Conservation (phyloP, 1,140 invertebrate genomes). For the Lamellibrachia luymesi region DNA sequence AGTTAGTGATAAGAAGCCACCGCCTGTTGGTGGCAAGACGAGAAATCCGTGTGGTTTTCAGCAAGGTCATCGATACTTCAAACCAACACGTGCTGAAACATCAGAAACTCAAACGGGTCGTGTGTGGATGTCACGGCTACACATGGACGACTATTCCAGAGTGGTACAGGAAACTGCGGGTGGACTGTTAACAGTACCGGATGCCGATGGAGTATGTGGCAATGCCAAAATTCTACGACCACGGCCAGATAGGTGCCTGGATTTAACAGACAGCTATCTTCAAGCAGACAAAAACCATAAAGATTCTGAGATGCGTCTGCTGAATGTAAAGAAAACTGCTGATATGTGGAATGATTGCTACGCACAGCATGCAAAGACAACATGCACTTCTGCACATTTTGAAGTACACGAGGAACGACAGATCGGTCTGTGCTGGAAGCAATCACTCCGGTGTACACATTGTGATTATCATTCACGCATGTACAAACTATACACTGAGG, state of each 20-base stretch:
- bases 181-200: too few relatives aligned
- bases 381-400: too few relatives aligned
- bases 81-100: conserved; percentile 8
- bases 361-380: too few relatives aligned
- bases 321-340: not conserved
- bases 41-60: too few relatives aligned
- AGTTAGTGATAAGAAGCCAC: too few relatives aligned
- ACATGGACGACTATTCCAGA: conserved; percentile 1
- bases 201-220: conserved; percentile 6
- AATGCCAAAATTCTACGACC: conserved; percentile 8
- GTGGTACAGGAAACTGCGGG: not conserved
- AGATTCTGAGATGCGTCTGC: too few relatives aligned
- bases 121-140: conserved; percentile 6
- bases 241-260: conserved; percentile 3
- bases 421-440: not conserved
- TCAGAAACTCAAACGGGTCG: conserved; percentile 2
- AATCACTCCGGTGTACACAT: not conserved
- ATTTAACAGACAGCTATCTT: conserved; percentile 4
- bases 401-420: too few relatives aligned
- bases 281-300: conserved; percentile 4
- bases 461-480: conserved; percentile 7
- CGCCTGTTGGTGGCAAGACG: too few relatives aligned
- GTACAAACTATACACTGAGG: too few relatives aligned
- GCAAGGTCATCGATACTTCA: conserved; percentile 10
- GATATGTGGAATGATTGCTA: too few relatives aligned